Percentiles rank a stretch among this genome's conserved stretches.
phyloP scores from a whole-genome alignment of 2,797 vertebrate genomes.

The Odontamblyopus lacepedii region DNA sequence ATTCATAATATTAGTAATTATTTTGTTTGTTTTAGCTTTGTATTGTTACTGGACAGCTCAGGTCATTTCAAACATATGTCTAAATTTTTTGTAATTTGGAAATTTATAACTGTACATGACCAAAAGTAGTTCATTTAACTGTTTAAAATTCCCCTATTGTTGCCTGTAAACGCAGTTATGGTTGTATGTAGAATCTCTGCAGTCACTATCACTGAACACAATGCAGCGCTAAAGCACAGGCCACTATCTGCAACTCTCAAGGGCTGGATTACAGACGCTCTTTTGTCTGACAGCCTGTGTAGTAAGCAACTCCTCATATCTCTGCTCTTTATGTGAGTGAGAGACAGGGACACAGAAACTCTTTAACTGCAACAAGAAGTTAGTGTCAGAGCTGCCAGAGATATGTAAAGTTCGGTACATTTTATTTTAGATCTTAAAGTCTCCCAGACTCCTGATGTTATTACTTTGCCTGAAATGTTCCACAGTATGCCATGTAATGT shows the following conservation, averaged over 20 bases:
- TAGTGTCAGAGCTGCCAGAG: conserved; percentile 12
- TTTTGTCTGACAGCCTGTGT: conserved; percentile 33
- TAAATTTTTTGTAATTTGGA: not conserved
- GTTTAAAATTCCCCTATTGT: conserved; percentile 1
- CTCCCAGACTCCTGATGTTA: not conserved
- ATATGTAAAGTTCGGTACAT: conserved; percentile 2
- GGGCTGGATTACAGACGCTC: conserved; percentile 35
- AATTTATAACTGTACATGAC: not conserved
- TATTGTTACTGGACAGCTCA: not conserved
- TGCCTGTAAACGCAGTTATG: not conserved
- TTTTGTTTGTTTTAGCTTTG: not conserved
- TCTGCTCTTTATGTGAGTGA: conserved; percentile 19
- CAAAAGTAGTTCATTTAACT: not conserved
- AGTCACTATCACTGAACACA: conserved; percentile 23
- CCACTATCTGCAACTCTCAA: conserved; percentile 25
- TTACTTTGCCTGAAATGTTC: not conserved
- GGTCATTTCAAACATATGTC: no score
- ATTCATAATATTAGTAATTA: not conserved
- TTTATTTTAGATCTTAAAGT: conserved; percentile 3
- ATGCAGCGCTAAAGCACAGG: conserved; percentile 19
- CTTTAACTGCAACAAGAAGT: conserved; percentile 10
- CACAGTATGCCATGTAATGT: not conserved
- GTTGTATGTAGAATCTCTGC: not conserved
- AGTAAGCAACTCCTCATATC: conserved; percentile 29
- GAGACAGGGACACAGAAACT: conserved; percentile 21